Percentiles rank a stretch among this genome's conserved stretches.
These are phyloP conservation scores for Rynchops niger DNA, from an alignment of 2,113 vertebrate genomes.

Conservation along the genomic window DNA sequence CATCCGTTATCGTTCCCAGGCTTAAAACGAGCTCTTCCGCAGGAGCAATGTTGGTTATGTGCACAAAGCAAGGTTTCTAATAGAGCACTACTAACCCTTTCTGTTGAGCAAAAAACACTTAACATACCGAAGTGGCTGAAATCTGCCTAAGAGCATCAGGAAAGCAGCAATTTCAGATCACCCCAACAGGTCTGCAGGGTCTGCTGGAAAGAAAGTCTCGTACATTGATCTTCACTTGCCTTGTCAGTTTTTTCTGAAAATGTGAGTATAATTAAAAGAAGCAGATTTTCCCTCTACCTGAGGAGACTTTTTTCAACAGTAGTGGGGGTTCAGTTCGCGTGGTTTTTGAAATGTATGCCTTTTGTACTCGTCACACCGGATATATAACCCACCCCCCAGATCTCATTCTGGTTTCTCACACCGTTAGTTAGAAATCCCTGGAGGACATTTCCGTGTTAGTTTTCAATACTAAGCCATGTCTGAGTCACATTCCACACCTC, in stretches of 20 bases:
- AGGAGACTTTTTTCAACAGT: background rate
- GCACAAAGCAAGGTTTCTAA: background rate
- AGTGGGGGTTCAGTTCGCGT: background rate
- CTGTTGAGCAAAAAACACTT: background rate
- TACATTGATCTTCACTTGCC: background rate
- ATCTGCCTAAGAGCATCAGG: background rate
- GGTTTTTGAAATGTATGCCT: background rate
- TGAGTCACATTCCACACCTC: background rate
- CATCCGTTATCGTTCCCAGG: background rate
- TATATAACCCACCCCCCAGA: background rate
- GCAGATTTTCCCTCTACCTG: background rate
- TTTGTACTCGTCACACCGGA: background rate
- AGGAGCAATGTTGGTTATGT: background rate
- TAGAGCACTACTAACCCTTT: background rate
- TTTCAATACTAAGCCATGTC: background rate
- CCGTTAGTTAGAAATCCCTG: background rate
- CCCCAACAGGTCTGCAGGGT: background rate
- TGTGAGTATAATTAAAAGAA: background rate
- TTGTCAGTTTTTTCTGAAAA: background rate
- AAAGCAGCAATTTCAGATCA: background rate
- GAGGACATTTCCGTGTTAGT: rapidly evolving
- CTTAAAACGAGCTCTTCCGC: background rate
- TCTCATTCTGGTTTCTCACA: background rate
- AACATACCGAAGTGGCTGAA: background rate
- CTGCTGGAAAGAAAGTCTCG: background rate